phyloP scores from a whole-genome alignment of 2,888 invertebrate genomes.

The Pristionchus japonicus region DNA sequence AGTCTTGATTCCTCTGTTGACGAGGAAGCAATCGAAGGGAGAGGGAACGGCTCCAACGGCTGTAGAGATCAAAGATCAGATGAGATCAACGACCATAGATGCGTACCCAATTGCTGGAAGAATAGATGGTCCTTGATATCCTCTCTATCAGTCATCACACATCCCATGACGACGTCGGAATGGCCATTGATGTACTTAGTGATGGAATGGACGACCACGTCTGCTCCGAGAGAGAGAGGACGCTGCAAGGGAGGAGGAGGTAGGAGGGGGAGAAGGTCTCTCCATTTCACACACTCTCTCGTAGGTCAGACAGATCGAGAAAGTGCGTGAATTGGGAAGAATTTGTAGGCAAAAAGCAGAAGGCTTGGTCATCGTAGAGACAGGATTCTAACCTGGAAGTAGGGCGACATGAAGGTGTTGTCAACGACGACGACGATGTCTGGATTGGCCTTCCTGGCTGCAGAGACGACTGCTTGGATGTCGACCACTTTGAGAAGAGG shows the following conservation, averaged over 20 bases:
- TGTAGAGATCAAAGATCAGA: constrained; percentile 74
- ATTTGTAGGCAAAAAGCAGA: too few relatives aligned
- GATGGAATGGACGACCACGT: constrained; percentile 90
- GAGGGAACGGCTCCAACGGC: constrained; percentile 94
- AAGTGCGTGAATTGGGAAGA: not conserved
- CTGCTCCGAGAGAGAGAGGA: constrained; percentile 91
- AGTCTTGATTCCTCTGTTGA: constrained; percentile 91
- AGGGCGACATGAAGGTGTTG: constrained; percentile 85
- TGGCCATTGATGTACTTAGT: constrained; percentile 99
- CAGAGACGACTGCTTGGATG: constrained; percentile 81
- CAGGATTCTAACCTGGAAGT: constrained; percentile 64
- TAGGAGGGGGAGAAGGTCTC: not conserved
- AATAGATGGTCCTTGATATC: constrained; percentile 83
- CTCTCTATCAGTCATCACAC: constrained; percentile 84
- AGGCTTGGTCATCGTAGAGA: not conserved
- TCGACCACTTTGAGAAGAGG: constrained; percentile 90
- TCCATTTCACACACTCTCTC: not conserved
- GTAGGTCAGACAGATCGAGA: not conserved
- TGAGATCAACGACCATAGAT: too few relatives aligned
- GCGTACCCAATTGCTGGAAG: constrained; percentile 79
- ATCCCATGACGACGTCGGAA: constrained; percentile 96
- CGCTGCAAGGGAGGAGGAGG: constrained; percentile 79
- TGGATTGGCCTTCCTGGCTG: constrained; percentile 78
- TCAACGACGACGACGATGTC: constrained; percentile 84
- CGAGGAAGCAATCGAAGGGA: constrained; percentile 94